Percentiles rank a stretch among this genome's conserved stretches.
Conservation (phyloP, 2,113 vertebrate species). For the Zosterops japonicus region DNA sequence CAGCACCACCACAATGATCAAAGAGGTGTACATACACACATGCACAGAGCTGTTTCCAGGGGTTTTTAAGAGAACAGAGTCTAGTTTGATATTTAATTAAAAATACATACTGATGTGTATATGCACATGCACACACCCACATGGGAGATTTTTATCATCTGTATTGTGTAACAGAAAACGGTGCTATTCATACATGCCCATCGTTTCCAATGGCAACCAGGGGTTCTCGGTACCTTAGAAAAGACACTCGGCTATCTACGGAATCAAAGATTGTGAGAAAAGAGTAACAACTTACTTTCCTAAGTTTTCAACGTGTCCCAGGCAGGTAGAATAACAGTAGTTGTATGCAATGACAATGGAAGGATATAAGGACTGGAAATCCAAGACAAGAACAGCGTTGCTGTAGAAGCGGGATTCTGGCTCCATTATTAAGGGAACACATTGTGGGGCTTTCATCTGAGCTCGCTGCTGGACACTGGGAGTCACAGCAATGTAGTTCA, state of each 20-base stretch:
- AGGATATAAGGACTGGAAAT: conserved; percentile 97
- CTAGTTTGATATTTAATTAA: not conserved
- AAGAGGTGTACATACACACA: not conserved
- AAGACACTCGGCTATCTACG: not conserved
- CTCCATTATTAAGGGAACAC: conserved; percentile 94
- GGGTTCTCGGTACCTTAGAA: not conserved
- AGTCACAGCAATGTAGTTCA: conserved; percentile 94
- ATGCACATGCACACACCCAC: too few species aligned
- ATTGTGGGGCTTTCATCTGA: conserved; percentile 91
- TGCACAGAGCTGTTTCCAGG: not conserved
- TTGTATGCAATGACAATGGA: conserved; percentile 99
- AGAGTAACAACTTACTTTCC: conserved; percentile 86
- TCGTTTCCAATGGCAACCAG: not conserved
- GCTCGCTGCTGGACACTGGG: conserved; percentile 90
- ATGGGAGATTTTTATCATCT: not conserved
- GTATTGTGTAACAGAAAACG: not conserved
- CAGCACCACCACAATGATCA: not conserved
- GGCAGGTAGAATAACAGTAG: conserved; percentile 98
- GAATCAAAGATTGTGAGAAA: not conserved
- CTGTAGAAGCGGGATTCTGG: conserved; percentile 98
- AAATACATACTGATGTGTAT: not conserved
- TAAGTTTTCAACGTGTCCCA: conserved; percentile 90
- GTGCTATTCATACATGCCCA: not conserved
- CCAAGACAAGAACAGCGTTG: conserved; percentile 93
- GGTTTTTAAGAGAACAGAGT: not conserved